A percentile compares a stretch with the other conserved stretches of the same genome.
These are phyloP conservation scores for Doryteuthis pealeii DNA, from an alignment of 1,140 invertebrate genomes.

Conservation along the genomic window DNA sequence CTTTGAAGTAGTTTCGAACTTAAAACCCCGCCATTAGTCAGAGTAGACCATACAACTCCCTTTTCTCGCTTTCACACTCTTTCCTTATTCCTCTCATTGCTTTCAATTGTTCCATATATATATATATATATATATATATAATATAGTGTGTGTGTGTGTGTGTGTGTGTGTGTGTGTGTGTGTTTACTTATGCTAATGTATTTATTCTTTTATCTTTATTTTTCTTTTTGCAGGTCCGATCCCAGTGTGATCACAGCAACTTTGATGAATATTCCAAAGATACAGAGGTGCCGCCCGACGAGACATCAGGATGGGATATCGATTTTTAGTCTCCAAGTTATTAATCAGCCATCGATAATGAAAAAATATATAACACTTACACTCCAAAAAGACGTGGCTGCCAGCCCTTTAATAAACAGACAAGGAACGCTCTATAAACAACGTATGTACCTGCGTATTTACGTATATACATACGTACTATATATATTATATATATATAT, in stretches of 20 bases:
- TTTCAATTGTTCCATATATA: too few species aligned
- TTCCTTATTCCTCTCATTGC: too few species aligned
- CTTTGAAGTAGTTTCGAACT: too few species aligned
- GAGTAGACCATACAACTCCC: too few species aligned
- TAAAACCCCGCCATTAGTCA: too few species aligned
- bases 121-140: too few species aligned
- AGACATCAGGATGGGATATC: conserved; percentile 58
- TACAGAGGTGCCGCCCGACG: conserved; percentile 55
- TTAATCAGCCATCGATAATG: background rate
- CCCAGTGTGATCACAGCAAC: conserved; percentile 53
- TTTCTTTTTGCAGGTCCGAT: conserved; percentile 49
- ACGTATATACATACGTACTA: background rate
- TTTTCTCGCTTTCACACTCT: too few species aligned
- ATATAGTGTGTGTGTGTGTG: too few species aligned
- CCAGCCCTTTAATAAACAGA: background rate
- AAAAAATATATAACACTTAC: background rate
- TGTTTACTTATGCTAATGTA: too few species aligned
- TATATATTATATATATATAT: too few species aligned
- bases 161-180: too few species aligned
- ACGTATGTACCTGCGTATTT: background rate
- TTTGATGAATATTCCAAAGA: conserved; percentile 59
- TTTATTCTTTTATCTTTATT: conserved; percentile 19
- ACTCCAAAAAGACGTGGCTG: background rate
- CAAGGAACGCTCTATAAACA: background rate
- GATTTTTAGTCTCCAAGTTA: conserved; percentile 49